Evolutionary conservation across 2,113 vertebrate species (phyloP).

Genomic region (Onychostoma macrolepis): DNA sequence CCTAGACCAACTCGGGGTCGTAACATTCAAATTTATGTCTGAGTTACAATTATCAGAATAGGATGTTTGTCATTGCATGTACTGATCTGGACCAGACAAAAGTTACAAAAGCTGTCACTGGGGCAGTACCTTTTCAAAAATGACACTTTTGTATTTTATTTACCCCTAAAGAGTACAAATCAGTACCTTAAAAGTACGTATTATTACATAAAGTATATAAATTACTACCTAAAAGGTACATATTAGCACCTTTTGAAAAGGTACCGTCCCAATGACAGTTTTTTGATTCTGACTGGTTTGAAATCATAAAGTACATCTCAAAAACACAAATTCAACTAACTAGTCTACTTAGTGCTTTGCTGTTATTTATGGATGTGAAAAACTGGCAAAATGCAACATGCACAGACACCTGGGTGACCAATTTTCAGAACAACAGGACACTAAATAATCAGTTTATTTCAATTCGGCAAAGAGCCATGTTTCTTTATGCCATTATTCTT

Average conservation of each 20-base stretch:
- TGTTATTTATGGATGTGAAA: background rate
- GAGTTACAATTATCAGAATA: background rate
- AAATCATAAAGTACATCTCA: no score
- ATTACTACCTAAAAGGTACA: background rate
- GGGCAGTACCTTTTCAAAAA: background rate
- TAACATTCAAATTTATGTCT: background rate
- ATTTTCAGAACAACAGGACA: constrained; percentile 12
- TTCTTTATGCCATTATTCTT: background rate
- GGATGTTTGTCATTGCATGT: background rate
- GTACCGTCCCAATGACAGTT: no score
- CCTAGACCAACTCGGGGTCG: no score
- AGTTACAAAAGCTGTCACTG: background rate
- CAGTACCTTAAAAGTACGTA: background rate
- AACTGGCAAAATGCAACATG: background rate
- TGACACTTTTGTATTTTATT: background rate
- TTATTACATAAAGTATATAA: background rate
- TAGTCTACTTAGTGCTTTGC: no score
- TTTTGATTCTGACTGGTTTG: no score
- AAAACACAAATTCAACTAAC: no score
- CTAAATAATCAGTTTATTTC: background rate
- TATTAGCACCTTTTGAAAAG: no score
- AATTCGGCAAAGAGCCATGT: background rate
- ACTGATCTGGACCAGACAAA: background rate
- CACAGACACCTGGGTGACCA: constrained; percentile 16
- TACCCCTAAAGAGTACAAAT: background rate